Conservation (phyloP, 1,140 invertebrate genomes). For the Cotesia typhae region DNA sequence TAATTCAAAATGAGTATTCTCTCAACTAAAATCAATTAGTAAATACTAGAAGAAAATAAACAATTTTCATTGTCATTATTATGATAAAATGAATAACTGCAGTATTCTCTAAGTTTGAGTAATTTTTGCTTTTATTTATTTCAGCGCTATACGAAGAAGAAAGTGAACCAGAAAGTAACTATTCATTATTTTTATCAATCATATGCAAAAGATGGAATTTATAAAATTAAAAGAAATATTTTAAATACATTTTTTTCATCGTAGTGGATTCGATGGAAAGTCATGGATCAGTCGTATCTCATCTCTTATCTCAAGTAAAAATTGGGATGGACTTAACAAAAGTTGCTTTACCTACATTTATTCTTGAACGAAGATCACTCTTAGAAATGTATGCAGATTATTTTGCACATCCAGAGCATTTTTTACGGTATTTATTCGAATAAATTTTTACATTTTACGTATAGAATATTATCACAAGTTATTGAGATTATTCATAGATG, state of each 20-base stretch:
- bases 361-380: constrained; percentile 92
- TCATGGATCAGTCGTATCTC: constrained; percentile 93
- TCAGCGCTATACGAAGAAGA: constrained; percentile 88
- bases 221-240: constrained; percentile 11
- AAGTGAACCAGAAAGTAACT: constrained; percentile 79
- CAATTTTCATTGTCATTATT: constrained; percentile 8
- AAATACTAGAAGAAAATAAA: too few relatives aligned
- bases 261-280: constrained; percentile 84
- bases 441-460: too few relatives aligned
- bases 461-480: too few relatives aligned
- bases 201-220: too few relatives aligned
- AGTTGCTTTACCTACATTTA: constrained; percentile 96
- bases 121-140: constrained; percentile 54
- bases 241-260: constrained; percentile 31
- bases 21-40: too few relatives aligned
- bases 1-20: neutral
- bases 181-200: too few relatives aligned
- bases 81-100: constrained; percentile 42
- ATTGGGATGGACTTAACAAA: constrained; percentile 99
- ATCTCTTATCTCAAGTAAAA: constrained; percentile 94
- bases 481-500: too few relatives aligned
- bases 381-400: constrained; percentile 99
- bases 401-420: constrained; percentile 96
- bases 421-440: constrained; percentile 77
- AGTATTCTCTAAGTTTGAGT: neutral